Base-by-base conservation (phyloP, 2,888 invertebrate species). In the Synergus umbraculus region DNA sequence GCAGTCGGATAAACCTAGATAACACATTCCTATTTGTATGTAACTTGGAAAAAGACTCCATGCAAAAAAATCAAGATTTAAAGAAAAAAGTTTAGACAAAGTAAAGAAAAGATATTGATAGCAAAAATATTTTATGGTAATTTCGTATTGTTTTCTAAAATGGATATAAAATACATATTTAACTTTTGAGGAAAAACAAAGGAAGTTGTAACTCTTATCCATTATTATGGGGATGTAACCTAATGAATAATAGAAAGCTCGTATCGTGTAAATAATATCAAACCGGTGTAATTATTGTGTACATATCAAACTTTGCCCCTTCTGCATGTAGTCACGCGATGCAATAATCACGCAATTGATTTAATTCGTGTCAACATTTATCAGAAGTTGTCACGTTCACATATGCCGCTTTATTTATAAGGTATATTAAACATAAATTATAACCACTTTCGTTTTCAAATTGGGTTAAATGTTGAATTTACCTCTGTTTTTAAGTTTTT, bases 311-410 rank as follows among this genome's bases (percentile, higher is more conserved):
- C 22, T 29, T 67, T 12, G 12, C 29, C 13, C 15, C 67, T 49
- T 69, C 29, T 69, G 46, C 29, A 69, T 69, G 43, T 46, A 49
- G 46, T 29, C 67, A 69, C 67, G 67, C 67, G 29, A 69, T 22
- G 13, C 44, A 69, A 69, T 22, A 69, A 29, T 49, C 67, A 69
- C 67, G 46, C 67, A 29, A 49, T 69, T 69, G 46, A 69, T 69
- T 49, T 46, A 69, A 69, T 49, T 69, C 9, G 46, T 69, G 67
- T 69, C 67, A 69, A 44, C 67, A 69, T 69, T 46, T 49, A 49
- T 69, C 46, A 49, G 46, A 18, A 12, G 29, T 46, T 46, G 29
- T 46, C 67, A 49, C 22, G 67, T 69, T 69, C 29, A 46, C 29
- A 69, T 69, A 29, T 69, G 12, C 67, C 12, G 22, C 5, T 46